Conservation (phyloP, 2,113 vertebrate species). For the Stigmatopora nigra region DNA sequence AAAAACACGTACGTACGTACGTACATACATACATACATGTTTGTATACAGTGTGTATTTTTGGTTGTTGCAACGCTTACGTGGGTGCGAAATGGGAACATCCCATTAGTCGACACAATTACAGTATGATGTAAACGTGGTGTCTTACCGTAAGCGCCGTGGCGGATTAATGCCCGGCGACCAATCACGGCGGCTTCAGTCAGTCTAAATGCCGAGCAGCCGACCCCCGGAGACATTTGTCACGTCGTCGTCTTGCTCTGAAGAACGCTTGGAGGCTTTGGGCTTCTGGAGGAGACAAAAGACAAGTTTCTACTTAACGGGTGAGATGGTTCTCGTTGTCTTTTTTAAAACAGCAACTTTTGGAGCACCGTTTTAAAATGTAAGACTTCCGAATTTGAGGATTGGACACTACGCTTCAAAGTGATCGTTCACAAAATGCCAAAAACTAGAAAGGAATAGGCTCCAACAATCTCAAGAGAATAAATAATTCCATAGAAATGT, state of each 20-base stretch:
- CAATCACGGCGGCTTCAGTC: constrained; percentile 37
- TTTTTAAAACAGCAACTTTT: no score
- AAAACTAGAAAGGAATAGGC: neutral
- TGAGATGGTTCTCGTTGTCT: constrained; percentile 8
- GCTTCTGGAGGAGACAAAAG: neutral
- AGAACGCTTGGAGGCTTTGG: neutral
- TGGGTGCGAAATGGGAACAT: neutral
- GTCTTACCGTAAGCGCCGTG: constrained; percentile 22
- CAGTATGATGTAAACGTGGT: constrained; percentile 34
- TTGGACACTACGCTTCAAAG: neutral
- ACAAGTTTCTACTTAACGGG: constrained; percentile 20
- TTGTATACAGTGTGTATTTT: no score
- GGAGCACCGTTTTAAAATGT: neutral
- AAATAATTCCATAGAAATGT: no score
- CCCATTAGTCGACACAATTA: constrained; percentile 5
- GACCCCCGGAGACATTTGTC: constrained; percentile 23
- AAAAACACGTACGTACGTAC: no score
- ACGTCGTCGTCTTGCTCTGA: neutral
- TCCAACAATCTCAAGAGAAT: no score
- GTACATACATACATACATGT: no score
- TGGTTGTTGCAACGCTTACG: no score
- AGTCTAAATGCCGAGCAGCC: constrained; percentile 26
- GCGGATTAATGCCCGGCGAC: constrained; percentile 39
- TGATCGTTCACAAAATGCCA: neutral
- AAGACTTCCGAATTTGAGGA: neutral